A percentile compares a stretch with the other conserved stretches of the same genome.
Conservation (phyloP, 2,888 invertebrate species). For the Trichopoda pennipes region DNA sequence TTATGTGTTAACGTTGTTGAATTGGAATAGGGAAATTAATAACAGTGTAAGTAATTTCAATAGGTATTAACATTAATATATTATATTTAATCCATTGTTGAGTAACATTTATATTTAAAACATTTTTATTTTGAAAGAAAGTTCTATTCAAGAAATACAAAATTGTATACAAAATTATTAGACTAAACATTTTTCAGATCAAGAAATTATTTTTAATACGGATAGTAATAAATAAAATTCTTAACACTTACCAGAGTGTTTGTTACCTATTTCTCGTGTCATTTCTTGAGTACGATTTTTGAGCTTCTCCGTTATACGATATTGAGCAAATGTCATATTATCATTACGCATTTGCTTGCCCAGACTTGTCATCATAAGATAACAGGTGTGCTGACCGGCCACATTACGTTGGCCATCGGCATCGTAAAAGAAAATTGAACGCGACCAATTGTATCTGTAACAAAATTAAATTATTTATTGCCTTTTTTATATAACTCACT, state of each 20-base stretch:
- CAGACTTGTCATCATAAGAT: slow-evolving; percentile 88
- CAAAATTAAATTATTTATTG: neutral
- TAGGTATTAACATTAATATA: neutral
- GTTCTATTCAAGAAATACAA: neutral
- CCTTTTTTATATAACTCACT: slow-evolving; percentile 68
- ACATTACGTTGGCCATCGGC: slow-evolving; percentile 85
- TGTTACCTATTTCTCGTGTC: slow-evolving; percentile 85
- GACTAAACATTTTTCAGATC: neutral
- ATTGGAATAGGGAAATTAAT: neutral
- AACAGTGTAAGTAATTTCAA: neutral
- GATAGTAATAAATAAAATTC: neutral
- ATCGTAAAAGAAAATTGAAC: slow-evolving; percentile 88
- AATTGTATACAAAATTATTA: neutral
- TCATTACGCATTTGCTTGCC: slow-evolving; percentile 83
- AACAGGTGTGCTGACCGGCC: slow-evolving; percentile 88
- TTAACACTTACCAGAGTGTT: slow-evolving; percentile 86
- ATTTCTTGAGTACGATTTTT: slow-evolving; percentile 85
- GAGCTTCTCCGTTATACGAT: slow-evolving; percentile 77
- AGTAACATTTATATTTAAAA: too few species aligned
- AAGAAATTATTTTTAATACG: neutral
- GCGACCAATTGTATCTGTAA: slow-evolving; percentile 87
- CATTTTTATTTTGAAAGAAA: too few species aligned
- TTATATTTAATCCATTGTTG: neutral
- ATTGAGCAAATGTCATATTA: slow-evolving; percentile 79
- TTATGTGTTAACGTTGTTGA: slow-evolving; percentile 26